These are phyloP conservation scores for Xerus inauris DNA, from an alignment of 2,113 vertebrate species.

Conservation along the genomic window DNA sequence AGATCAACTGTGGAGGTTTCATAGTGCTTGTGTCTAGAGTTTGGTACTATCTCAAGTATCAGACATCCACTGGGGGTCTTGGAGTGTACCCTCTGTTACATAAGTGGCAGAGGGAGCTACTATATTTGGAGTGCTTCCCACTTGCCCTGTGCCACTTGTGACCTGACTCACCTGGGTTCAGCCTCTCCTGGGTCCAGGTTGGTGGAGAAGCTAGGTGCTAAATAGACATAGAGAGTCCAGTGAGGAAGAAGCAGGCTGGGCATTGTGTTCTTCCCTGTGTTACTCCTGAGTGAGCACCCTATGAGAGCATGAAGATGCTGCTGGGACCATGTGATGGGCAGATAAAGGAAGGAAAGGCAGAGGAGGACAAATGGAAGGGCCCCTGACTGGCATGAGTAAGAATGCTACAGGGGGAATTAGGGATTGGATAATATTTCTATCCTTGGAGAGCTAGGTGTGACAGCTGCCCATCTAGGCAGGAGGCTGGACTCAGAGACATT, in stretches of 20 bases:
- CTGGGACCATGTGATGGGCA: not conserved
- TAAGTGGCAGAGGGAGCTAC: no score
- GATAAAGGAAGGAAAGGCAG: not conserved
- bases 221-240: not conserved
- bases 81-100: not conserved
- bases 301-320: not conserved
- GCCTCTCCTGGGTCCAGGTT: not conserved
- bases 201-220: not conserved
- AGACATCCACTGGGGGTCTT: not conserved
- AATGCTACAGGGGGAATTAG: not conserved
- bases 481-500: not conserved
- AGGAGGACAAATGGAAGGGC: not conserved
- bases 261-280: not conserved
- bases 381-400: no score
- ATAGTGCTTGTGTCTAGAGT: not conserved
- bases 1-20: not conserved
- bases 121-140: not conserved
- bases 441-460: not conserved
- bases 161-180: not conserved
- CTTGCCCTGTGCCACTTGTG: not conserved
- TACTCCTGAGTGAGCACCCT: not conserved
- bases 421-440: not conserved
- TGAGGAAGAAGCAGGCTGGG: not conserved
- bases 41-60: no score
- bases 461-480: not conserved